Percentiles rank a stretch among this genome's conserved stretches.
phyloP scores from a whole-genome alignment of 1,140 invertebrate genomes.

The Drosophila tropicalis region DNA sequence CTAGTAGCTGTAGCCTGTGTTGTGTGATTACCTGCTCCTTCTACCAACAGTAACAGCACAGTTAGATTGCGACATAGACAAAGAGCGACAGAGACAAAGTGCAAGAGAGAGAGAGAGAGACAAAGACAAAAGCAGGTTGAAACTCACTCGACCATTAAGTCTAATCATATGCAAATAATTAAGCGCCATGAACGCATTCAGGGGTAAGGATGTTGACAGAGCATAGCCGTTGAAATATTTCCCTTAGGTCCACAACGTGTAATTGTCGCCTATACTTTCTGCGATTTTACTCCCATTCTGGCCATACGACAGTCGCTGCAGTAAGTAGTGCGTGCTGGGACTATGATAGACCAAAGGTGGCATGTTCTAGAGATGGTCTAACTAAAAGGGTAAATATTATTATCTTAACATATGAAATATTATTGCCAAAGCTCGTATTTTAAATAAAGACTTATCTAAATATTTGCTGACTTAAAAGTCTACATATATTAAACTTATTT shows the following conservation, averaged over 20 bases:
- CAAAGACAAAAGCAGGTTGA: constrained; percentile 15
- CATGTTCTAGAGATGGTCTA: constrained; percentile 13
- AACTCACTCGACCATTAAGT: constrained; percentile 71
- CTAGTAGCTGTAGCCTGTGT: constrained; percentile 45
- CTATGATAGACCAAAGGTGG: constrained; percentile 46
- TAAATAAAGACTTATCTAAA: too few relatives aligned
- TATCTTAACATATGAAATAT: too few relatives aligned
- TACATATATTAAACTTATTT: too few relatives aligned
- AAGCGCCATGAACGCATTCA: constrained; percentile 46
- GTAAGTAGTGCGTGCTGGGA: constrained; percentile 45
- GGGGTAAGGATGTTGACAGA: constrained; percentile 4
- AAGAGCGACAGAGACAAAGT: neutral
- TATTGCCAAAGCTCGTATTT: too few relatives aligned
- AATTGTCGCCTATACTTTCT: constrained; percentile 69
- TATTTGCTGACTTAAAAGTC: too few relatives aligned
- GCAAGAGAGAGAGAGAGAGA: constrained; percentile 30
- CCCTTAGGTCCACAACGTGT: constrained; percentile 68
- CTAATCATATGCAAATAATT: constrained; percentile 83
- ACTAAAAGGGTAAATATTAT: neutral
- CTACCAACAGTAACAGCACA: neutral
- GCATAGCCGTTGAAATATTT: constrained; percentile 67
- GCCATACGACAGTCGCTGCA: constrained; percentile 3
- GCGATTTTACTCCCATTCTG: constrained; percentile 25
- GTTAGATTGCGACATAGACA: neutral
- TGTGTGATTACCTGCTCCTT: constrained; percentile 58